Conservation (phyloP, 2,113 vertebrate genomes). For the Cisticola juncidis region DNA sequence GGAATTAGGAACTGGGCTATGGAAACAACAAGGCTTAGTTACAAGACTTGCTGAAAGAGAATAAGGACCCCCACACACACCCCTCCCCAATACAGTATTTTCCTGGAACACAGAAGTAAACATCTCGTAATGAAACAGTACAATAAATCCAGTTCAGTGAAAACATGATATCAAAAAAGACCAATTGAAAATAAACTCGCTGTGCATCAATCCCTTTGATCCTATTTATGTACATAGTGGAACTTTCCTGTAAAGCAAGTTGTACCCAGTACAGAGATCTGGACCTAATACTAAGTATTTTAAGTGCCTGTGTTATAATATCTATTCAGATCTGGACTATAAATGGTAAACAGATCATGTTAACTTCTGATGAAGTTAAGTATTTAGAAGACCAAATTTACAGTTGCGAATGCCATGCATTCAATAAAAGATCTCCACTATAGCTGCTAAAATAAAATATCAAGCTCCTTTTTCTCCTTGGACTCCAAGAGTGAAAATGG, state of each 20-base stretch:
- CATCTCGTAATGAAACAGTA: conserved; percentile 58
- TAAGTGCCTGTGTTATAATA: conserved; percentile 45
- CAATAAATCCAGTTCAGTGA: conserved; percentile 67
- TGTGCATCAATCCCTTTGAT: conserved; percentile 61
- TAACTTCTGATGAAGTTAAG: conserved; percentile 68
- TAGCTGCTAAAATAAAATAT: conserved; percentile 53
- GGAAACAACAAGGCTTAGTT: conserved; percentile 58
- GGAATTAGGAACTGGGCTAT: neutral
- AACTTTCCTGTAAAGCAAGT: conserved; percentile 50
- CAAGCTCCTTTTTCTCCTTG: conserved; percentile 59
- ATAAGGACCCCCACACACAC: neutral
- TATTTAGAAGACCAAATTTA: conserved; percentile 67
- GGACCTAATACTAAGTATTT: conserved; percentile 63
- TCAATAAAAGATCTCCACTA: conserved; percentile 64
- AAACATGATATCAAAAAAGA: conserved; percentile 62
- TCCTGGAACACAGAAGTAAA: conserved; percentile 56
- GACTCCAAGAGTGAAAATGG: conserved; percentile 76
- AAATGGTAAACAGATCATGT: conserved; percentile 60
- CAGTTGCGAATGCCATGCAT: conserved; percentile 65
- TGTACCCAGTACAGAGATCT: conserved; percentile 64
- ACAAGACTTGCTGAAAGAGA: conserved; percentile 48
- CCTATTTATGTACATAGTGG: conserved; percentile 68
- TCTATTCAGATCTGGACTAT: conserved; percentile 59
- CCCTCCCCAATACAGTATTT: neutral
- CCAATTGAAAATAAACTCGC: conserved; percentile 57